These are phyloP conservation scores for Girardinus metallicus DNA, from an alignment of 2,797 vertebrate genomes.

Conservation along the genomic window DNA sequence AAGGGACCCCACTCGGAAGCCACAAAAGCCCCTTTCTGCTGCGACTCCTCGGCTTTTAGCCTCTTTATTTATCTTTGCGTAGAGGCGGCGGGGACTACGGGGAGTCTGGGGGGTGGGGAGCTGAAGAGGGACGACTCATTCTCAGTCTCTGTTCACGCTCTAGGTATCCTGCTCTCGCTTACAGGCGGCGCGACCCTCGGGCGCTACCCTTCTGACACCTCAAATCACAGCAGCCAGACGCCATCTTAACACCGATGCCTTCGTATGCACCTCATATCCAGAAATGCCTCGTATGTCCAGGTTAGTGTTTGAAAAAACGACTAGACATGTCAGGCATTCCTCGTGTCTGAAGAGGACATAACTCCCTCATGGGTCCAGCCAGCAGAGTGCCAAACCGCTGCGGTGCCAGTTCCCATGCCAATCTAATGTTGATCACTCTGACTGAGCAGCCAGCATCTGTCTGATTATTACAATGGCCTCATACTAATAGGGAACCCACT, in stretches of 20 bases:
- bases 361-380: conserved; percentile 64
- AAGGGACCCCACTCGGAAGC: conserved; percentile 81
- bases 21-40: conserved; percentile 84
- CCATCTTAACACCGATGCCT: background rate
- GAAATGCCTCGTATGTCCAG: conserved; percentile 49
- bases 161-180: conserved; percentile 40
- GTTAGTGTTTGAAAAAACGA: conserved; percentile 48
- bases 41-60: conserved; percentile 80
- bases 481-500: conserved; percentile 45
- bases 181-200: conserved; percentile 41
- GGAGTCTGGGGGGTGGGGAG: conserved; percentile 61
- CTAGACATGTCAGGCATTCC: conserved; percentile 69
- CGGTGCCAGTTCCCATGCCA: conserved; percentile 76
- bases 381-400: conserved; percentile 53
- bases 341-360: conserved; percentile 68
- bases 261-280: conserved; percentile 2
- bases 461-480: conserved; percentile 37
- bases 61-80: conserved; percentile 82
- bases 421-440: conserved; percentile 55
- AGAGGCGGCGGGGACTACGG: conserved; percentile 48
- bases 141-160: conserved; percentile 27
- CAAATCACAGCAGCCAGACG: background rate
- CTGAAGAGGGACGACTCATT: conserved; percentile 69
- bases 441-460: conserved; percentile 43
- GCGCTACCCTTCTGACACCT: conserved; percentile 24